A percentile compares a stretch with the other conserved stretches of the same genome.
Evolutionary conservation across 1,140 invertebrate genomes (phyloP).

Genomic region (Telenomus remus): DNA sequence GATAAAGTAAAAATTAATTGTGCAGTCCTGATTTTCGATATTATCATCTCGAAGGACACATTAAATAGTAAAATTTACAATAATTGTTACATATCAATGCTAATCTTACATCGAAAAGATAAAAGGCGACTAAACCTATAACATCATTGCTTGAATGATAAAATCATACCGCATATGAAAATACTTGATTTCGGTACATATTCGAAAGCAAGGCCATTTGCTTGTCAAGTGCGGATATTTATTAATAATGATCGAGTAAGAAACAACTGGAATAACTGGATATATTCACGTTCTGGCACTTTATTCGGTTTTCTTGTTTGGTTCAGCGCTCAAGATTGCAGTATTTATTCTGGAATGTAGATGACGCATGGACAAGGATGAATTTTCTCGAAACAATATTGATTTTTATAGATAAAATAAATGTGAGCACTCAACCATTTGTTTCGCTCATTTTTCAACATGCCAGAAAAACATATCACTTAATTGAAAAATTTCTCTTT

Average conservation of each 20-base stretch:
- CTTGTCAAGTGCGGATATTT: conserved; percentile 37
- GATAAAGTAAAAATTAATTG: no score
- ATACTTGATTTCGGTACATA: conserved; percentile 29
- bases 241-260: conserved; percentile 48
- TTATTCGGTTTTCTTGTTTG: conserved; percentile 43
- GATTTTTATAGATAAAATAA: no score
- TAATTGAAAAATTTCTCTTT: no score
- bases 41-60: no score
- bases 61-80: no score
- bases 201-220: conserved; percentile 39
- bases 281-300: conserved; percentile 52
- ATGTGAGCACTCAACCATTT: no score
- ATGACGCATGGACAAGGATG: conserved; percentile 13
- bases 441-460: no score
- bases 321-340: conserved; percentile 34
- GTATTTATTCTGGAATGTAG: conserved; percentile 55
- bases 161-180: background rate
- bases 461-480: no score
- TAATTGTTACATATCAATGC: background rate
- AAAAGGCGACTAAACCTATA: background rate
- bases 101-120: background rate
- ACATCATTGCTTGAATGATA: background rate
- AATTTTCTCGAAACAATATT: conserved; percentile 31
- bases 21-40: no score
- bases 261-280: conserved; percentile 59